These are phyloP conservation scores for Pterobdella sp. DNA, from an alignment of 2,888 invertebrate species.

Conservation along the genomic window DNA sequence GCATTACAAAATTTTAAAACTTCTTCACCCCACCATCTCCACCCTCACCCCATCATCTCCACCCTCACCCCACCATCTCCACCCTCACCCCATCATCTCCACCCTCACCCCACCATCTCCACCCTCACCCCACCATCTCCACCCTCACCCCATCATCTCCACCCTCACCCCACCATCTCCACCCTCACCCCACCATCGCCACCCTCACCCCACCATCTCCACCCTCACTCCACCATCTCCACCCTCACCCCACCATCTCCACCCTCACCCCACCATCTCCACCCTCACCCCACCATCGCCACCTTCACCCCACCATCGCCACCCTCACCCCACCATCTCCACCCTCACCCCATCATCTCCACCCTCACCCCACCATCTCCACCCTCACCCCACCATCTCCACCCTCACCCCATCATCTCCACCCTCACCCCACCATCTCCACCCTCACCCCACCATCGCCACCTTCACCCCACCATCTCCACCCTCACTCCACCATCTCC, in stretches of 20 bases:
- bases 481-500: too few species aligned
- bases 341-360: not conserved
- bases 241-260: too few species aligned
- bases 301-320: not conserved
- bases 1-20: too few species aligned
- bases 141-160: not conserved
- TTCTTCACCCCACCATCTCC: too few species aligned
- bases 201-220: not conserved
- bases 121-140: not conserved
- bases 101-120: not conserved
- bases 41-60: not conserved
- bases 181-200: not conserved
- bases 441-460: too few species aligned
- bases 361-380: not conserved
- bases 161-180: not conserved
- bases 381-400: not conserved
- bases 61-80: not conserved
- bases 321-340: not conserved
- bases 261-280: too few species aligned
- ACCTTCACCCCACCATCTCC: too few species aligned
- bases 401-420: not conserved
- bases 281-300: too few species aligned
- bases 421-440: too few species aligned
- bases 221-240: not conserved
- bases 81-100: not conserved